Base-by-base conservation (phyloP, 2,113 vertebrate species). In the Notothenia coriiceps region DNA sequence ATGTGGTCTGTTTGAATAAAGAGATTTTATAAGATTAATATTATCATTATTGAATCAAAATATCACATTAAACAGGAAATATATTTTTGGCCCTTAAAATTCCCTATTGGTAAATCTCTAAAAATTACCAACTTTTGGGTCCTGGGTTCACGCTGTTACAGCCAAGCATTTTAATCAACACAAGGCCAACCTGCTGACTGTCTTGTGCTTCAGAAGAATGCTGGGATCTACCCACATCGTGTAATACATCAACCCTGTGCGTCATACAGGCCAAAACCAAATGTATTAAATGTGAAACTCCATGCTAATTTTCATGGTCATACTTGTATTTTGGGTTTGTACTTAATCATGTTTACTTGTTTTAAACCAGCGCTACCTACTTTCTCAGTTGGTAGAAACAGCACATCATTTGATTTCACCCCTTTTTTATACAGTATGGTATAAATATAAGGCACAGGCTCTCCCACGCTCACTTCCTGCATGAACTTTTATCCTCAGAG, bases 181-280 rank as follows among this genome's bases (percentile, higher is more conserved):
- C 18, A 65, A 44, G 64, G 14, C 22, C n/a, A 5, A 17, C 44
- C 77, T 43, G 25, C 77, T 79, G 77, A 65, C 77, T 49, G 60
- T 64, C 66, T 64, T 49, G 59, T 79, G 76, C 11, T 56, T 64
- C 40, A 20, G 49, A 55, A 20, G 54, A 59, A 49, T 49, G 11
- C 11, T 66, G 0, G 3, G 13, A 29, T 74, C 17, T 15, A 12
- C 4, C 14, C 40, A 55, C 6, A 10, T 46, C 40, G 46, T 56
- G 6, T 5, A 18, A 22, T 46, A 54, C 1, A 11, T 44, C 2
- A 54, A 43, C 35, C 47, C 29, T 9, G 6, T 18, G 15, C 22
- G 15, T n/a, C 11, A 22, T 11, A n/a, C 35, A 11, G 33, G 12
- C 25, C 52, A 29, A 35, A 64, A 49, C 10, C 17, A 50, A 51